Conservation (phyloP, 1,140 invertebrate species). For the Microplitis mediator region DNA sequence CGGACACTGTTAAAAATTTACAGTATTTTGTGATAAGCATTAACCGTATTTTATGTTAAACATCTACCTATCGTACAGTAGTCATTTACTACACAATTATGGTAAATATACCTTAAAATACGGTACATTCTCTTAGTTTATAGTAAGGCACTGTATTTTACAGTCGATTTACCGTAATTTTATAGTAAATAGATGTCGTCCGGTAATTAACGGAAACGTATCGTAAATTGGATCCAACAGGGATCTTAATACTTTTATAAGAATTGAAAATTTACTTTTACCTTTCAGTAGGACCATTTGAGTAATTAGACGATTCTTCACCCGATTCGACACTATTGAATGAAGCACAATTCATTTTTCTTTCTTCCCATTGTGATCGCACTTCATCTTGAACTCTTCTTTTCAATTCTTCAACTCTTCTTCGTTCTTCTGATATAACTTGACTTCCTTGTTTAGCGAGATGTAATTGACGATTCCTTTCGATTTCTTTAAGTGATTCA, state of each 20-base stretch:
- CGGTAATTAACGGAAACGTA: too few relatives aligned
- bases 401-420: slow-evolving; percentile 85
- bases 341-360: slow-evolving; percentile 72
- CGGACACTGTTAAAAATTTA: too few relatives aligned
- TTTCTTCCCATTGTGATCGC: slow-evolving; percentile 81
- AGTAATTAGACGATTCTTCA: slow-evolving; percentile 70
- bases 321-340: slow-evolving; percentile 72
- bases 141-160: too few relatives aligned
- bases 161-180: too few relatives aligned
- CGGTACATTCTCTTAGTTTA: too few relatives aligned
- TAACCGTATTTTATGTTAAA: too few relatives aligned
- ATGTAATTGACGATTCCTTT: slow-evolving; percentile 83
- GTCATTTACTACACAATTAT: too few relatives aligned
- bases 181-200: too few relatives aligned
- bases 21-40: too few relatives aligned
- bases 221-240: too few relatives aligned
- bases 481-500: slow-evolving; percentile 87
- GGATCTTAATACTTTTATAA: neutral
- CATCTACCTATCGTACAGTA: too few relatives aligned
- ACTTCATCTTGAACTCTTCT: slow-evolving; percentile 87
- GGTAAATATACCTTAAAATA: too few relatives aligned
- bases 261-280: slow-evolving; percentile 46
- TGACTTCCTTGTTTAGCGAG: slow-evolving; percentile 89
- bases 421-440: slow-evolving; percentile 88
- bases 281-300: slow-evolving; percentile 71